Evolutionary conservation across 1,140 invertebrate species (phyloP).

Genomic region (Drosophila tropicalis): DNA sequence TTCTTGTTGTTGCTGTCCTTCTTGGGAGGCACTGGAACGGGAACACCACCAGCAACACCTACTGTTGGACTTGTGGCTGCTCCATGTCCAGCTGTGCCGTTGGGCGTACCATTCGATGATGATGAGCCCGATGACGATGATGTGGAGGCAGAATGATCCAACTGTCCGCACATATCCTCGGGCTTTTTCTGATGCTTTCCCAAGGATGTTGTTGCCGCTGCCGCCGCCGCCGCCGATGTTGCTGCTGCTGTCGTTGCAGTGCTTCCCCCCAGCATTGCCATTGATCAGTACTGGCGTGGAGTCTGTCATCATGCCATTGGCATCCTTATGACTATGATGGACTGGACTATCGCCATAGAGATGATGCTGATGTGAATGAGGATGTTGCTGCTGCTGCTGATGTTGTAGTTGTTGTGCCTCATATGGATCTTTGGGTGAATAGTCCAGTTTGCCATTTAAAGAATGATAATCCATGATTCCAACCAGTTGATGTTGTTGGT

Average conservation of each 20-base stretch:
- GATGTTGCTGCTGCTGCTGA: conserved; percentile 23
- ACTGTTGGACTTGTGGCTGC: conserved; percentile 26
- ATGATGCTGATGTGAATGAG: conserved; percentile 37
- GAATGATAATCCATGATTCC: conserved; percentile 72
- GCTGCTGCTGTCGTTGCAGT: conserved; percentile 11
- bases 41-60: conserved; percentile 23
- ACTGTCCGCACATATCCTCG: conserved; percentile 68
- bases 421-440: conserved; percentile 75
- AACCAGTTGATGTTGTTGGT: conserved; percentile 70
- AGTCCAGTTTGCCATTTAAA: conserved; percentile 75
- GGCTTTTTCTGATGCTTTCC: conserved; percentile 57
- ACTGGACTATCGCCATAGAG: conserved; percentile 68
- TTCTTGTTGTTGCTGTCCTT: conserved; percentile 90
- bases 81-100: conserved; percentile 40
- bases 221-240: not conserved
- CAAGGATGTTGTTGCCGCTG: conserved; percentile 32
- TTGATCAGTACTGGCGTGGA: conserved; percentile 50
- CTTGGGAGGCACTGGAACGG: conserved; percentile 52
- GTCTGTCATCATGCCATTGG: conserved; percentile 54
- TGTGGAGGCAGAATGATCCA: conserved; percentile 35
- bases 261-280: conserved; percentile 23
- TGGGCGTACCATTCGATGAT: conserved; percentile 28
- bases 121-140: conserved; percentile 23
- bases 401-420: conserved; percentile 67
- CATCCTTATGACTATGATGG: conserved; percentile 57